Base-by-base conservation (phyloP, 2,113 vertebrate species). In the Cervus canadensis region DNA sequence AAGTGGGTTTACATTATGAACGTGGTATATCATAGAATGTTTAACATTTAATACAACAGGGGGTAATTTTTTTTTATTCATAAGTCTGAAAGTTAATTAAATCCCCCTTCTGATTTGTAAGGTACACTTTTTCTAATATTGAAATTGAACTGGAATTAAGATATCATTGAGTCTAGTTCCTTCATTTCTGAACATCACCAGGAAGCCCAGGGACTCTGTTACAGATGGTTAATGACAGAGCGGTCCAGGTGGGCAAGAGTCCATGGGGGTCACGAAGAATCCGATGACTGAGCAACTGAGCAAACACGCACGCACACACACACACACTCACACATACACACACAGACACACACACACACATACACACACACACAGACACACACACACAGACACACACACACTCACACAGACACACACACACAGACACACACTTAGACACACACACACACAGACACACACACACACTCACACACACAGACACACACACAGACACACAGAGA, bases 31-130 rank as follows among this genome's bases (percentile, higher is more conserved):
- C 84, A 54, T 28, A 88, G 62, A 96, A 79, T 90, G 59, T 88
- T 64, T 93, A 92, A 83, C 23, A 86, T 50, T 74, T 81, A 90
- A 48, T 94, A 85, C 52, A 92, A 92, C 36, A 62, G 23, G 33
- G 28, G 10, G 2, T 54, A 19, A 50, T 81, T 94, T 91, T 57
- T 64, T 28, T 7, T 1, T 78, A 62, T 95, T 95, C 25, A 64
- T 64, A 76, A 95, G 91, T 82, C 23, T 94, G 48, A 48, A 85
- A 81, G 10, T 50, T 90, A 95, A 95, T 87, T 95, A 87, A 86
- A 78, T 86, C 26, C 12, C 33, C 25, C 48, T 71, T 78, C 88
- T 90, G 33, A 87, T 25, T 36, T 36, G 33, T 16, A 87, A 79
- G 21, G 7, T 48, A 71, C 25, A 48, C 43, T 30, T 90, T 90